These are phyloP conservation scores for Spisula solida DNA, from an alignment of 2,888 invertebrate genomes.

Conservation along the genomic window DNA sequence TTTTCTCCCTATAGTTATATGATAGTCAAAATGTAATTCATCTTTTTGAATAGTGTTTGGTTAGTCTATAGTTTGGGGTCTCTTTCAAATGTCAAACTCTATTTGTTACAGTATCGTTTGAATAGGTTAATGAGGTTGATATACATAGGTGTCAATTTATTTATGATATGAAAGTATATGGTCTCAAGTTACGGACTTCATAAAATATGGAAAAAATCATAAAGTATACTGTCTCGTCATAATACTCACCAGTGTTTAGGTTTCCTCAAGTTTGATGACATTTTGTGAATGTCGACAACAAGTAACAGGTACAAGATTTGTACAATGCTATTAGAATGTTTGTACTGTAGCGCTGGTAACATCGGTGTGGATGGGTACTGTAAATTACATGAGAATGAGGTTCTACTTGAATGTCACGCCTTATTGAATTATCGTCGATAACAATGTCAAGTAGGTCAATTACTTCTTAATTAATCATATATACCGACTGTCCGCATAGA, in stretches of 20 bases:
- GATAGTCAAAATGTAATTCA: constrained; percentile 40
- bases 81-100: constrained; percentile 42
- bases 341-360: neutral
- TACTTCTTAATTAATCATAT: neutral
- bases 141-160: neutral
- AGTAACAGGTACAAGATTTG: too few species aligned
- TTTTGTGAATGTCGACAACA: neutral
- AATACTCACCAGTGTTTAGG: too few species aligned
- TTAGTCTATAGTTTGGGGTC: constrained; percentile 24
- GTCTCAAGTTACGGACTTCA: neutral
- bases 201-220: constrained; percentile 6
- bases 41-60: constrained; percentile 35
- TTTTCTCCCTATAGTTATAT: constrained; percentile 35
- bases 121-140: neutral
- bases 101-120: constrained; percentile 44
- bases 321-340: neutral
- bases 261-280: neutral
- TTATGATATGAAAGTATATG: constrained; percentile 14
- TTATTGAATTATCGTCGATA: neutral
- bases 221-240: neutral
- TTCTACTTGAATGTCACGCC: neutral
- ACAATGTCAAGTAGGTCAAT: neutral
- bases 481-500: neutral
- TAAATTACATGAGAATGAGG: neutral
- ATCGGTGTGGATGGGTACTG: neutral